Base-by-base conservation (phyloP, 64 coral and sea anemone species). In the Pachyseris speciosa region DNA sequence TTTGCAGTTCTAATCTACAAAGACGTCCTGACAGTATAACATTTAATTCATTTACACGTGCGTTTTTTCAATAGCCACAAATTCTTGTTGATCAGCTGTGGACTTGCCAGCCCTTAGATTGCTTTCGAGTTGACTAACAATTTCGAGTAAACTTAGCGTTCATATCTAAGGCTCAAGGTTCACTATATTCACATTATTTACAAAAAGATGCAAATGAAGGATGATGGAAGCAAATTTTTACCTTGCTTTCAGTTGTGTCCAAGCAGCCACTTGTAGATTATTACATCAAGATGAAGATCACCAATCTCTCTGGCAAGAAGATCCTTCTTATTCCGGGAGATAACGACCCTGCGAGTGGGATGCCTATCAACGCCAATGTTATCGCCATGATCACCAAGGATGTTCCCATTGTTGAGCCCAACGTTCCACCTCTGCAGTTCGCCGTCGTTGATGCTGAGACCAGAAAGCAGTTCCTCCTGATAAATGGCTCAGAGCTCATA, bases 361-460 rank as follows among this genome's bases (percentile, higher is more conserved):
- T 98, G 53, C 34, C 65, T 16, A 37, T 98, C 34, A 72, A 67
- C 1, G 38, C 59, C 7, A 93, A 92, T 64, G 42, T 31, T 12
- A 95, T 95, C 15, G 93, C 91, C 9, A 59, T 84, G 45, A 95
- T 98, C 45, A 92, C 93, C 4, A 98, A 98, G 44, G 92, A 91
- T 3, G 86, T 93, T 4, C 87, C 91, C 29, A 53, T 81, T 11
- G 77, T 81, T 2, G 77, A 81, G 12, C 91, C 91, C 11, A 27
- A 69, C 2, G 76, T 85, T 7, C 86, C 91, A 8, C 75, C 88
- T 0, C 39, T 81, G 77, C 84, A 74, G 9, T 97, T 97, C 51
- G 86, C 58, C 2, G 95, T 89, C 9, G 88, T 89, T 19, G 78
- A 74, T 69, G 41, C 68, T 19, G 91, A 93, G 29, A 93, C 68